These are phyloP conservation scores for Callorhinus ursinus DNA, from an alignment of 2,113 vertebrate genomes.

Conservation along the genomic window DNA sequence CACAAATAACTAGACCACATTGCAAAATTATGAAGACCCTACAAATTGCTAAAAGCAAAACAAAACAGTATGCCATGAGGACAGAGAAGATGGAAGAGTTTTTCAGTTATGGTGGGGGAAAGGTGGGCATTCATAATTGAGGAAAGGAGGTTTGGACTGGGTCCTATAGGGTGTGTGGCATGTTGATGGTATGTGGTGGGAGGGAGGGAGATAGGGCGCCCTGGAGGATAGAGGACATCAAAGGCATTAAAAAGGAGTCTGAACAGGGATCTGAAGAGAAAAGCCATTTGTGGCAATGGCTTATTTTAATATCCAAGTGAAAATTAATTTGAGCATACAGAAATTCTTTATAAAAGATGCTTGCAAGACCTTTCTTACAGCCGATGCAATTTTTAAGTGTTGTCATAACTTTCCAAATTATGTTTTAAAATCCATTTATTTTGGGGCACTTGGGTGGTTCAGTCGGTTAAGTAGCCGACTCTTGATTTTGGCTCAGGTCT, in stretches of 20 bases:
- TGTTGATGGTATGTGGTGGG: background rate
- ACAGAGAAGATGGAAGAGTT: background rate
- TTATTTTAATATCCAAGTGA: background rate
- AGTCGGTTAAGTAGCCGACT: background rate
- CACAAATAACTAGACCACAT: background rate
- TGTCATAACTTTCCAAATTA: background rate
- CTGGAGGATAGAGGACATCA: background rate
- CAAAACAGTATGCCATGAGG: background rate
- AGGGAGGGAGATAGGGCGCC: background rate
- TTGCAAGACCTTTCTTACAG: background rate
- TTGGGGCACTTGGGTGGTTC: background rate
- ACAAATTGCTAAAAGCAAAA: background rate
- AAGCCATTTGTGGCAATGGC: background rate
- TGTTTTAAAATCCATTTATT: background rate
- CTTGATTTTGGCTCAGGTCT: background rate
- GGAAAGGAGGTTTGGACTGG: background rate
- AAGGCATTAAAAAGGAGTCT: background rate
- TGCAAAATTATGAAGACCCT: background rate
- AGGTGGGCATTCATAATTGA: background rate
- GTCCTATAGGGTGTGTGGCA: background rate
- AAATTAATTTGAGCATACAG: background rate
- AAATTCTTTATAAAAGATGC: background rate
- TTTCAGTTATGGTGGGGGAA: fast-evolving
- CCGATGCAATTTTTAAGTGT: background rate
- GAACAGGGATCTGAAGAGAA: background rate